A percentile compares a stretch with the other conserved stretches of the same genome.
phyloP scores from a whole-genome alignment of 2,797 vertebrate species.

The Pterois miles region DNA sequence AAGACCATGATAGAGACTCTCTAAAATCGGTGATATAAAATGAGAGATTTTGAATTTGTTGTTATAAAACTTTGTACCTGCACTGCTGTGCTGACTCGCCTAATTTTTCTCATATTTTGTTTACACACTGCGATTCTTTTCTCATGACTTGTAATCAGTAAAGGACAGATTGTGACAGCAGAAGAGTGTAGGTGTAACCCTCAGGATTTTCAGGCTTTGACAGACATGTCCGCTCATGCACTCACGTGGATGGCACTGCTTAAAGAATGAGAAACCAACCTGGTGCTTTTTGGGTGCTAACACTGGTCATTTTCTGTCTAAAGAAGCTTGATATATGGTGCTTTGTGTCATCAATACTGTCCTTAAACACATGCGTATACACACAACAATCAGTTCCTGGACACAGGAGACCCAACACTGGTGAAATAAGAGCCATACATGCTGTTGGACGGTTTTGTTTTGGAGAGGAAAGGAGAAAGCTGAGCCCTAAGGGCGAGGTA shows the following conservation, averaged over 20 bases:
- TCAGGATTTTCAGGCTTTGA: conserved; percentile 32
- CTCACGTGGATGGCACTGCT: conserved; percentile 7
- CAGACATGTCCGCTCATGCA: conserved; percentile 27
- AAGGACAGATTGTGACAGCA: conserved; percentile 38
- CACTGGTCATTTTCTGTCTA: background rate
- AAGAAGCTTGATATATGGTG: conserved; percentile 2
- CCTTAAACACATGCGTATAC: conserved; percentile 7
- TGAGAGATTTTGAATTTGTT: background rate
- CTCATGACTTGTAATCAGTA: background rate
- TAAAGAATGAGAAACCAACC: conserved; percentile 4
- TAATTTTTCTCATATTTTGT: background rate
- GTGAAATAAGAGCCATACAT: conserved; percentile 48
- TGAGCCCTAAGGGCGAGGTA: conserved; percentile 32
- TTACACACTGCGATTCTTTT: background rate
- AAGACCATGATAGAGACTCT: background rate
- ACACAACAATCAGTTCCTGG: conserved; percentile 21
- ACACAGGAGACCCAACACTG: conserved; percentile 39
- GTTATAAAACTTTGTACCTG: background rate
- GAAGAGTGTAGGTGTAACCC: conserved; percentile 45
- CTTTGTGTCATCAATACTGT: conserved; percentile 14
- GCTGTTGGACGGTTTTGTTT: conserved; percentile 66
- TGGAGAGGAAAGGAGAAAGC: conserved; percentile 60
- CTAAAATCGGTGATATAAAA: background rate
- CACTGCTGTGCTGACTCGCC: background rate
- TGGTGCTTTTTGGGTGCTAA: background rate